Conservation (phyloP, 2,113 vertebrate species). For the Nibea coibor region DNA sequence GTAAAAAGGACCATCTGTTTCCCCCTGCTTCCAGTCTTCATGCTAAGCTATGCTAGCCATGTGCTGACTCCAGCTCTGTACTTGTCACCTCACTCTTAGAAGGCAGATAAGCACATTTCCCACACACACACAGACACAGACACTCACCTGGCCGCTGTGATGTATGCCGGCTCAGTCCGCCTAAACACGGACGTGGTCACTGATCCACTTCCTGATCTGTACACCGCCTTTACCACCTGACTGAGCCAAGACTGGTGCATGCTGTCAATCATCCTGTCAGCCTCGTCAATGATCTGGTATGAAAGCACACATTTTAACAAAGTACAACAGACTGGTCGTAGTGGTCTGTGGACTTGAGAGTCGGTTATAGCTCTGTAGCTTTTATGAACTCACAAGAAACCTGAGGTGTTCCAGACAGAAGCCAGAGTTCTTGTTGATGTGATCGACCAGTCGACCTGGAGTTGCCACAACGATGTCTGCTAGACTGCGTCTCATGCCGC, state of each 20-base stretch:
- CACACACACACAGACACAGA: no score
- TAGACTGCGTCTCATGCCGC: slow-evolving; percentile 83
- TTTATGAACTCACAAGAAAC: slow-evolving; percentile 87
- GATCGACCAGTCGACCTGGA: slow-evolving; percentile 95
- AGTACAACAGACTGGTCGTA: no score
- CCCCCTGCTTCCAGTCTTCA: no score
- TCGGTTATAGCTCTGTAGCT: background rate
- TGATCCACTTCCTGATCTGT: slow-evolving; percentile 47
- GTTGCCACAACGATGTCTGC: slow-evolving; percentile 96
- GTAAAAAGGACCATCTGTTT: no score
- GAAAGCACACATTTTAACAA: background rate
- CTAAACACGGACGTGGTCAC: slow-evolving; percentile 77
- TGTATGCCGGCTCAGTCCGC: slow-evolving; percentile 75
- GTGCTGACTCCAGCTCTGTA: no score
- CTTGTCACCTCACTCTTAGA: no score
- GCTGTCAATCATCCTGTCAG: slow-evolving; percentile 96
- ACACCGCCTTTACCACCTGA: slow-evolving; percentile 88
- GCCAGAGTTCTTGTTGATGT: slow-evolving; percentile 89
- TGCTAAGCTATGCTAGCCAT: no score
- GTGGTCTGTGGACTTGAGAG: background rate
- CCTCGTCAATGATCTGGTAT: slow-evolving; percentile 92
- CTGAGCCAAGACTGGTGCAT: slow-evolving; percentile 96
- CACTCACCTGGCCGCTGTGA: slow-evolving; percentile 90
- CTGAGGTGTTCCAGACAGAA: slow-evolving; percentile 91
- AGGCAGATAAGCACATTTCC: no score